These are phyloP conservation scores for Nixonia krombeini DNA, from an alignment of 1,140 invertebrate genomes.

Conservation along the genomic window DNA sequence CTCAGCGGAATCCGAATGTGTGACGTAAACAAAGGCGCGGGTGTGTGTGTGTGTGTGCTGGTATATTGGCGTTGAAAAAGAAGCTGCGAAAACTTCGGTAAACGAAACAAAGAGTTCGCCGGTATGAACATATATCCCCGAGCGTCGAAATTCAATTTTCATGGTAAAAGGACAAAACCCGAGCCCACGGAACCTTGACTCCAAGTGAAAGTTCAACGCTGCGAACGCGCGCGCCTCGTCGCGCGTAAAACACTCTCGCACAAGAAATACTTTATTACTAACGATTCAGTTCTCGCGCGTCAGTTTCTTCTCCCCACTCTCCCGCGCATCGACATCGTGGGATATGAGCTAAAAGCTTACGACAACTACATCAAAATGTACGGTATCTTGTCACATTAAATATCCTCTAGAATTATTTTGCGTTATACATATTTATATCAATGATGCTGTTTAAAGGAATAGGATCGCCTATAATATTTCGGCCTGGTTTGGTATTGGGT, in stretches of 20 bases:
- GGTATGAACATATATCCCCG: too few species aligned
- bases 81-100: too few species aligned
- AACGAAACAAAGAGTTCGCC: too few species aligned
- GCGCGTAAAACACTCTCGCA: conserved; percentile 26
- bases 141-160: too few species aligned
- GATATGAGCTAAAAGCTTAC: conserved; percentile 51
- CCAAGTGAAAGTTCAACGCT: not conserved
- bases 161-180: too few species aligned
- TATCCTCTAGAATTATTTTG: conserved; percentile 47
- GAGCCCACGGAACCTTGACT: too few species aligned
- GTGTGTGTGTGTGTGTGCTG: too few species aligned
- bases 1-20: too few species aligned
- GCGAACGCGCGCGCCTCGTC: not conserved
- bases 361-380: conserved; percentile 50
- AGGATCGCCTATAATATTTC: conserved; percentile 49
- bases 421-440: conserved; percentile 46
- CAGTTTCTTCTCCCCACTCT: conserved; percentile 17
- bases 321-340: conserved; percentile 41
- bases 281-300: conserved; percentile 38
- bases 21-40: too few species aligned
- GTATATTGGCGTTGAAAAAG: too few species aligned
- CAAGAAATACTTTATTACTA: conserved; percentile 44
- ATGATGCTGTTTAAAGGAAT: conserved; percentile 44
- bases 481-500: conserved; percentile 49
- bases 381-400: conserved; percentile 49